Base-by-base conservation (phyloP, 1,140 invertebrate species). In the Sycophaga agraensis region DNA sequence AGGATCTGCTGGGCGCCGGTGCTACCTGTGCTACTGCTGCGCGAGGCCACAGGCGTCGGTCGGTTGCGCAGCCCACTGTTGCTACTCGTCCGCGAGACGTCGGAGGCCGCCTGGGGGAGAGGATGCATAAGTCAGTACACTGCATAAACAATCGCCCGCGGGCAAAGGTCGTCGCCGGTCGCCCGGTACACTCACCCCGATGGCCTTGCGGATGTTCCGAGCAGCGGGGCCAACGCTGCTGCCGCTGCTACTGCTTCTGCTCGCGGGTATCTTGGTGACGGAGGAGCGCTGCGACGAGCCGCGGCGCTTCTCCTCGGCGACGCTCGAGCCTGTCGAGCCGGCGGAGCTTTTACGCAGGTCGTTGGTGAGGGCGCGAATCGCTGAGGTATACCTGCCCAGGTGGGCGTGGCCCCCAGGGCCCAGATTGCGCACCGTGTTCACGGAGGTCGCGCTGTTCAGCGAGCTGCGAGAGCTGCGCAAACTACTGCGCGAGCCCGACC, bases 381-480 rank as follows among this genome's bases (percentile, higher is more conserved):
- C 73, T 21, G 79, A 78, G 4, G 69, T 82, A 67, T 80, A 82
- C 65, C 66, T 76, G 45, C 70, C 45, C 63, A 77, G 11, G 72
- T 70, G 73, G 4, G 72, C 48, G n/a, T 75, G 76, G 16, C 60
- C 53, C 56, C 74, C 78, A 0, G 80, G 73, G 2, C 85, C 82
- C 0, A 87, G 82, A 48, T 87, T 86, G 59, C 88, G 83, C 0
- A 92, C 90, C 0, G 90, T 92, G 66, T 89, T 89, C 0, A 91
- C 89, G 5, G 91, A 93, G 0, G 87, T 88, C 1, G 89, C 85
- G 72, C 90, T 92, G 68, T 91, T 92, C 22, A 93, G 80, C 0
- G 91, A 93, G 67, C 90, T 92, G 5, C 89, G 81, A 1, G 91
- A 93, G 65, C 90, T 91, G 1, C 89, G 83, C 9, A 94, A 75